Evolutionary conservation across 2,888 invertebrate genomes (phyloP), one percentile per base, ranked within the genome.

Genomic region (Ennomos erosarius): DNA sequence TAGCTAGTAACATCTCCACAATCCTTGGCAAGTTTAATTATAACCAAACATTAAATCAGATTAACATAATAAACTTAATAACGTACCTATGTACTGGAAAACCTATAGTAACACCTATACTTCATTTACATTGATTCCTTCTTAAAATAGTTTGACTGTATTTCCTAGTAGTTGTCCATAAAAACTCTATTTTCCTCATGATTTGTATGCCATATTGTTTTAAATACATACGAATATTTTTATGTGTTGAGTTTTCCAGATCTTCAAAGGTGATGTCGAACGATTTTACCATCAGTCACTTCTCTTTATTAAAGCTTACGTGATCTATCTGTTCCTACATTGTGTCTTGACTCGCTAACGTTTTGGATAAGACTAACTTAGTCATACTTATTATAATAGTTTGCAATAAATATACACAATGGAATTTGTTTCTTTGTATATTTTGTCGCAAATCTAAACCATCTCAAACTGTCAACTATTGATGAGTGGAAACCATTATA

Each of bases 251-350:
- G n/a, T 52, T 45, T 52, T 44, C 33, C 39, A 13, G 46, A 46
- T 42, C 33, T 43, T 39, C 8, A 50, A 35, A 46, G 12, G 46
- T 40, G 33, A 36, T 51, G 36, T 45, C n/a, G 37, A 12, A 46
- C 36, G 12, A 36, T 37, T 37, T 43, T 10, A 10, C 16, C 48
- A 49, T 48, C 36, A 12, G 40, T 58, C 54, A 49, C 12, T 12
- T 44, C 36, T 45, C 36, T 53, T 46, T 44, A 39, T 35, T 48
- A 47, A 62, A 53, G 51, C 39, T 39, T 26, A 67, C 65, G 67
- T 67, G 67, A 57, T 61, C 59, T 67, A 65, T 67, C 67, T 55
- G 55, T 50, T 3, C n/a, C 10, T 42, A 39, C 57, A 63, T 57
- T 61, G 60, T 57, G 16, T 43, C 52, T 57, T 16, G 45, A 38